These are phyloP conservation scores for Nettapus auritus DNA, from an alignment of 2,113 vertebrate species.

Conservation along the genomic window DNA sequence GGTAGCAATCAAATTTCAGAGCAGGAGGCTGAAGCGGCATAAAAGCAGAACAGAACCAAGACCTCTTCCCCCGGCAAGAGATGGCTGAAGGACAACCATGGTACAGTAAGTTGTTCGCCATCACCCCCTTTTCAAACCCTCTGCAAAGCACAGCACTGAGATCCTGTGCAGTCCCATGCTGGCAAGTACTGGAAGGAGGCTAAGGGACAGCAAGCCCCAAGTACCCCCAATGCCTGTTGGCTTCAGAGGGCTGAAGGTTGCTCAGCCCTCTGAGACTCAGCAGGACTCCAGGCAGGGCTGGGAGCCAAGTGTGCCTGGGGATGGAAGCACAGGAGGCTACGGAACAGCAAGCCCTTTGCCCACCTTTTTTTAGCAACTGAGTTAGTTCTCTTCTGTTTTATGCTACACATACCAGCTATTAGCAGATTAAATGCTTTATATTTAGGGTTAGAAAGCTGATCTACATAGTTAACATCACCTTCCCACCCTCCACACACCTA, in stretches of 20 bases:
- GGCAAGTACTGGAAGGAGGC: rapidly evolving
- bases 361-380: rapidly evolving
- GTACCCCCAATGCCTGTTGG: neutral
- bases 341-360: neutral
- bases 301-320: rapidly evolving
- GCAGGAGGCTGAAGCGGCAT: neutral
- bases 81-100: neutral
- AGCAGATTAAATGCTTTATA: neutral
- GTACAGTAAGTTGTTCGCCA: neutral
- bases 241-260: neutral
- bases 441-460: too few relatives aligned
- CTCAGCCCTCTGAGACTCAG: neutral
- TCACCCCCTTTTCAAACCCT: neutral
- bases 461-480: neutral
- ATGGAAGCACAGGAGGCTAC: neutral
- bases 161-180: neutral
- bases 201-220: rapidly evolving
- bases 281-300: neutral
- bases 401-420: neutral
- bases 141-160: neutral
- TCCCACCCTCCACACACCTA: neutral
- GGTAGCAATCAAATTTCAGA: neutral
- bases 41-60: neutral
- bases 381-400: neutral
- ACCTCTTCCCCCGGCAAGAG: neutral